These are phyloP conservation scores for Lingula anatina DNA, from an alignment of 2,888 invertebrate species.

Conservation along the genomic window DNA sequence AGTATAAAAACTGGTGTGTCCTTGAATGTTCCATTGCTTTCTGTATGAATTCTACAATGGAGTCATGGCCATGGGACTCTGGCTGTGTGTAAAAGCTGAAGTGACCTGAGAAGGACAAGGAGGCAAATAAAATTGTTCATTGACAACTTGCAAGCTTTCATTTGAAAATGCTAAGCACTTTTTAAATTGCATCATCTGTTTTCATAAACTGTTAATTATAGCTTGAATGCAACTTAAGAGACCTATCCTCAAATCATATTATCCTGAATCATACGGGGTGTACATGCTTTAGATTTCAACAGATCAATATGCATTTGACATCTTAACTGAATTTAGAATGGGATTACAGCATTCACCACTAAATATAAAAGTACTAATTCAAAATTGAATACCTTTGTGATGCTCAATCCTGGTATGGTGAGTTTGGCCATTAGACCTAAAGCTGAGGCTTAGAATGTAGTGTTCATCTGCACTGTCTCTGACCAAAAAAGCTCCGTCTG, in stretches of 20 bases:
- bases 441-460: slow-evolving; percentile 69
- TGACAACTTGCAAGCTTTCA: too few relatives aligned
- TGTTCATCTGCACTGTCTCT: slow-evolving; percentile 70
- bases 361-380: slow-evolving; percentile 12
- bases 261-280: too few relatives aligned
- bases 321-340: too few relatives aligned
- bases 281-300: too few relatives aligned
- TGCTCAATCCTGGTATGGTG: slow-evolving; percentile 72
- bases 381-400: slow-evolving; percentile 57
- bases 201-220: too few relatives aligned
- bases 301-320: too few relatives aligned
- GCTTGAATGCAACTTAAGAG: too few relatives aligned
- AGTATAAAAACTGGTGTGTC: slow-evolving; percentile 69
- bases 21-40: slow-evolving; percentile 67
- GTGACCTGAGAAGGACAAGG: slow-evolving; percentile 64
- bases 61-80: slow-evolving; percentile 45
- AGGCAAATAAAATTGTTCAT: neutral
- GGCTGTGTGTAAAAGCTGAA: slow-evolving; percentile 57
- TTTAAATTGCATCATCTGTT: too few relatives aligned
- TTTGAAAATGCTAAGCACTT: too few relatives aligned
- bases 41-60: slow-evolving; percentile 68
- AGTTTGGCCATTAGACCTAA: slow-evolving; percentile 64
- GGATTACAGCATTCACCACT: neutral
- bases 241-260: too few relatives aligned
- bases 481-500: slow-evolving; percentile 73